Conservation (phyloP, 2,888 invertebrate species). For the Diachrysia chrysitis region DNA sequence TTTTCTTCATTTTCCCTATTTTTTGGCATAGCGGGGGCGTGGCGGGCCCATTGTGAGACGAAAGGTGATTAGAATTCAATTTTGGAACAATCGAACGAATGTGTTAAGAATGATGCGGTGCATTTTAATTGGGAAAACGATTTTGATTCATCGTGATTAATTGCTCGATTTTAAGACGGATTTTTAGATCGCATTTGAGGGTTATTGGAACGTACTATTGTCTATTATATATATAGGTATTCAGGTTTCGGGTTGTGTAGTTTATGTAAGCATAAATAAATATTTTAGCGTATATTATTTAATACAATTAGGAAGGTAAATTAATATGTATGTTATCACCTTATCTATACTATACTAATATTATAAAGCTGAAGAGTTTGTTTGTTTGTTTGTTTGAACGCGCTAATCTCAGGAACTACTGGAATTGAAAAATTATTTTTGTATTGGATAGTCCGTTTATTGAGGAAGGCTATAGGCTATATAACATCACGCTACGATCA, state of each 20-base stretch:
- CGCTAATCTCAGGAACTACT: no score
- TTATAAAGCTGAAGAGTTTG: no score
- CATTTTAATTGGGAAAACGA: slow-evolving; percentile 87
- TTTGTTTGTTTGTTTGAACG: no score
- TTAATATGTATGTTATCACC: no score
- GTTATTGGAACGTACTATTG: slow-evolving; percentile 27
- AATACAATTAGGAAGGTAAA: neutral
- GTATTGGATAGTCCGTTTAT: no score
- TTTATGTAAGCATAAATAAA: slow-evolving; percentile 12
- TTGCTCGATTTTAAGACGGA: slow-evolving; percentile 32
- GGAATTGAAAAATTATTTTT: no score
- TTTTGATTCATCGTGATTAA: slow-evolving; percentile 63
- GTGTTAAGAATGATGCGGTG: slow-evolving; percentile 84
- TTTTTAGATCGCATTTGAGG: slow-evolving; percentile 28
- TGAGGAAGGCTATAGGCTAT: no score
- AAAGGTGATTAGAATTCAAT: slow-evolving; percentile 89
- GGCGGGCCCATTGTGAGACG: slow-evolving; percentile 78
- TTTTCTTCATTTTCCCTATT: slow-evolving; percentile 85
- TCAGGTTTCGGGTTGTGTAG: neutral
- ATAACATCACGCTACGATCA: no score
- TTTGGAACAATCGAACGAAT: slow-evolving; percentile 86
- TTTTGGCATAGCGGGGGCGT: slow-evolving; percentile 79
- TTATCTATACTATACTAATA: no score
- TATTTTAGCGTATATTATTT: neutral
- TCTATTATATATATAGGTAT: neutral